Evolutionary conservation across 2,888 invertebrate species (phyloP).

Genomic region (Ormyrus rosae): DNA sequence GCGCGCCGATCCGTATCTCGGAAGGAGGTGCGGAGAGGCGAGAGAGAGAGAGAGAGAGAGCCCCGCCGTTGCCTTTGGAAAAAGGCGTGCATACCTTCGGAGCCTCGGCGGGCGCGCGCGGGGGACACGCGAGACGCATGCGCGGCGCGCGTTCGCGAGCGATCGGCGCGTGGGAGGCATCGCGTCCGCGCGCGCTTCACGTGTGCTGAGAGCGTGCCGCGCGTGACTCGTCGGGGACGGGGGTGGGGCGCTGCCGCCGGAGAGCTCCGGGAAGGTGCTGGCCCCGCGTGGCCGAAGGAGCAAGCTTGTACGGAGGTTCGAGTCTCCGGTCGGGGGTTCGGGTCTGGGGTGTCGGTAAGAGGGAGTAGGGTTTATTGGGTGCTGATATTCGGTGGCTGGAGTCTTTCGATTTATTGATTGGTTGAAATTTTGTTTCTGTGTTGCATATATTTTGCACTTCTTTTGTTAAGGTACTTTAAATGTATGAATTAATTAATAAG

Average conservation of each 20-base stretch:
- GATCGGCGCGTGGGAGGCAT: conserved; percentile 71
- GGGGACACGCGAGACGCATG: conserved; percentile 55
- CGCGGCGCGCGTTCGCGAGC: conserved; percentile 61
- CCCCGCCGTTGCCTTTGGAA: conserved; percentile 2
- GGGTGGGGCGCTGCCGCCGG: neutral
- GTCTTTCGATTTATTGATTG: no score
- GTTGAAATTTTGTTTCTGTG: no score
- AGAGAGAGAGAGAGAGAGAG: neutral
- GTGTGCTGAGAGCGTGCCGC: conserved; percentile 72
- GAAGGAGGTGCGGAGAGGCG: conserved; percentile 10
- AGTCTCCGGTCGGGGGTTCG: conserved; percentile 25
- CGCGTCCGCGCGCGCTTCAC: conserved; percentile 69
- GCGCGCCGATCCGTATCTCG: conserved; percentile 30
- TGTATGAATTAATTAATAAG: no score
- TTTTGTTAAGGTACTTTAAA: no score
- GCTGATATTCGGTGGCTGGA: no score
- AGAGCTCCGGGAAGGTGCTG: conserved; percentile 48
- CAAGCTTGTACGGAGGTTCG: neutral
- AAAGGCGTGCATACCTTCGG: conserved; percentile 49
- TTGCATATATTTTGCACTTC: no score
- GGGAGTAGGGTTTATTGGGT: no score
- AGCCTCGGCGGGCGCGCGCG: conserved; percentile 27
- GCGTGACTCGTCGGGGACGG: conserved; percentile 61
- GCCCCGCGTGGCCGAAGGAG: neutral
- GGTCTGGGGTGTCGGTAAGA: neutral